Evolutionary conservation across 2,113 vertebrate genomes (phyloP).

Genomic region (Tenebrosternarchus preto): DNA sequence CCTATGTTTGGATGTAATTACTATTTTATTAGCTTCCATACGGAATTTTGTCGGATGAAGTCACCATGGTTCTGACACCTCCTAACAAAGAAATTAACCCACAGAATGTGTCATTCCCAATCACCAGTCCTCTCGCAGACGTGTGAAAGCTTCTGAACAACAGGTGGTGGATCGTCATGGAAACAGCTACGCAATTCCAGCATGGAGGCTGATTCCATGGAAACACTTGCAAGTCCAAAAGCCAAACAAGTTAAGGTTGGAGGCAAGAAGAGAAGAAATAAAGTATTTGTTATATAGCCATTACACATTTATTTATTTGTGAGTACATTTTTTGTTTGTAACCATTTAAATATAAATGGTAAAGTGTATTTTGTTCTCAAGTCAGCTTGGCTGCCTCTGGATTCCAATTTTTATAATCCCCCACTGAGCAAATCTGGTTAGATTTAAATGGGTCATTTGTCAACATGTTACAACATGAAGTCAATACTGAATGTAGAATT

Average conservation of each 20-base stretch:
- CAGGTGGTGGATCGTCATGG: slow-evolving; percentile 70
- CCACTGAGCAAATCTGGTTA: slow-evolving; percentile 10
- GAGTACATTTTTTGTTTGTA: background rate
- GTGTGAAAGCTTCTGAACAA: slow-evolving; percentile 69
- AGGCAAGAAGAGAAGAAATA: slow-evolving; percentile 22
- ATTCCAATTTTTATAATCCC: slow-evolving; percentile 15
- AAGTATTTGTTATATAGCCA: slow-evolving; percentile 1
- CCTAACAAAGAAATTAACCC: slow-evolving; percentile 65
- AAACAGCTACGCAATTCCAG: slow-evolving; percentile 59
- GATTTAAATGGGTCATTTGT: slow-evolving; percentile 32
- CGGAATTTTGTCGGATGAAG: slow-evolving; percentile 14
- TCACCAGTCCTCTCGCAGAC: slow-evolving; percentile 64
- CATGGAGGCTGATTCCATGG: slow-evolving; percentile 60
- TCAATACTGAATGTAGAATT: slow-evolving; percentile 21
- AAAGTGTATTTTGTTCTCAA: slow-evolving; percentile 8
- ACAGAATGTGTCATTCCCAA: slow-evolving; percentile 50
- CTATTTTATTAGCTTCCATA: background rate
- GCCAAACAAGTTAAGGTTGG: slow-evolving; percentile 12
- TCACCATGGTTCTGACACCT: background rate
- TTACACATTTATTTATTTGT: background rate
- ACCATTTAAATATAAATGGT: background rate
- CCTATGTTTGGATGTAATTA: background rate
- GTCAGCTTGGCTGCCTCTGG: background rate
- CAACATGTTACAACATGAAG: slow-evolving; percentile 35
- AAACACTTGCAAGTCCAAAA: slow-evolving; percentile 57